A percentile compares a stretch with the other conserved stretches of the same genome.
Evolutionary conservation across 2,113 vertebrate species (phyloP).

Genomic region (Pimephales promelas): DNA sequence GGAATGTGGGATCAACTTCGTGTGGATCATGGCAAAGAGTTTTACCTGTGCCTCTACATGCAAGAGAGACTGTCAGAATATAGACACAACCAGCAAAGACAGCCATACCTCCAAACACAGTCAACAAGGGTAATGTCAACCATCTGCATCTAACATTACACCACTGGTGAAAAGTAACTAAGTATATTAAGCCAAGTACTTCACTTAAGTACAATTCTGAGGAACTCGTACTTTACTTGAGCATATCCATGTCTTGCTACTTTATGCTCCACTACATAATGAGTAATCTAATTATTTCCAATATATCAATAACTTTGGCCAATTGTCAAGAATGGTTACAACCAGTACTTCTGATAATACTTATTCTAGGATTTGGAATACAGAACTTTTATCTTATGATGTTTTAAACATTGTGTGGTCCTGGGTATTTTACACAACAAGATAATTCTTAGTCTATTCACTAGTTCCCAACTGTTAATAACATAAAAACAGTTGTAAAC

Average conservation of each 20-base stretch:
- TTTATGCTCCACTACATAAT: neutral
- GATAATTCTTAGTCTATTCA: too few species aligned
- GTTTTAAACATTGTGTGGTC: too few species aligned
- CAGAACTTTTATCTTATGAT: too few species aligned
- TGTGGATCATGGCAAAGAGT: constrained; percentile 1
- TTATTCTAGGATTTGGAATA: too few species aligned
- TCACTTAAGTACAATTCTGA: neutral
- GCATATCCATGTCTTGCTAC: neutral
- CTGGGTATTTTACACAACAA: too few species aligned
- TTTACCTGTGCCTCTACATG: neutral
- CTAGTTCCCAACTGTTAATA: too few species aligned
- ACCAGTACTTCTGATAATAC: too few species aligned
- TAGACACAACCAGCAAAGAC: constrained; percentile 9
- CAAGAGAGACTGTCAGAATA: constrained; percentile 12
- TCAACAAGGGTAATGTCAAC: neutral
- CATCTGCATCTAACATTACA: neutral
- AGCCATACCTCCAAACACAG: neutral
- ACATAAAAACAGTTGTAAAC: too few species aligned
- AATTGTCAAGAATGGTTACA: too few species aligned
- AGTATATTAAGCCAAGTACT: neutral
- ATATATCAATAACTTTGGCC: too few species aligned
- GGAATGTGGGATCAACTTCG: neutral
- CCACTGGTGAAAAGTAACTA: neutral
- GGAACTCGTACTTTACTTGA: neutral
- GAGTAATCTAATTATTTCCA: too few species aligned